Percentiles rank a stretch among this genome's conserved stretches.
phyloP scores from a whole-genome alignment of 2,797 vertebrate species.

The Pogoniulus pusillus region DNA sequence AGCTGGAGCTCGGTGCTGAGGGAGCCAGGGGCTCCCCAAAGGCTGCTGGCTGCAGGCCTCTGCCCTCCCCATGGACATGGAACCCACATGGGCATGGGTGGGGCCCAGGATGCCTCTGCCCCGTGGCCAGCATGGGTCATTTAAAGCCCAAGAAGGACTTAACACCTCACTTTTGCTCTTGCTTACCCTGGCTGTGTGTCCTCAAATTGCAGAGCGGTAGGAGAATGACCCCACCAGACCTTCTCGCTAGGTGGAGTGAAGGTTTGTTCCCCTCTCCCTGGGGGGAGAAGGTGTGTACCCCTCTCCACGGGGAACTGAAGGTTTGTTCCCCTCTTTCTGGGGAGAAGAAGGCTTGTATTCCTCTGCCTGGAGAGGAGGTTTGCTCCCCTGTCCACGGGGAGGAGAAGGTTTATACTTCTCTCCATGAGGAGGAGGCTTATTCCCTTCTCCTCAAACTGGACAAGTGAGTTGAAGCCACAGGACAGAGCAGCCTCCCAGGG shows the following conservation, averaged over 20 bases:
- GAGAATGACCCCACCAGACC: background rate
- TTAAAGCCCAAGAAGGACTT: background rate
- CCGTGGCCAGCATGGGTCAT: background rate
- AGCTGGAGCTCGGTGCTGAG: background rate
- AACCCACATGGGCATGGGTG: accelerated
- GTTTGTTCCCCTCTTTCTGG: no score
- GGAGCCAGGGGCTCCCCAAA: accelerated
- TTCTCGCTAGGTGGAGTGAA: background rate
- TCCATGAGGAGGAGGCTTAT: no score
- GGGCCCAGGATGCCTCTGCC: background rate
- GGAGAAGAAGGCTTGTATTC: no score
- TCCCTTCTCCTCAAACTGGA: no score
- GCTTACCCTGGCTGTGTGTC: background rate
- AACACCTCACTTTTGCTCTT: accelerated
- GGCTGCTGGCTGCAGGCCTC: background rate
- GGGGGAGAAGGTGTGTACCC: no score
- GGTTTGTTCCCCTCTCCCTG: background rate
- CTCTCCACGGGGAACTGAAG: no score
- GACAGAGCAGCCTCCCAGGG: no score
- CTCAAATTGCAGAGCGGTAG: accelerated
- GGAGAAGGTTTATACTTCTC: no score
- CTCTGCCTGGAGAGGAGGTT: no score
- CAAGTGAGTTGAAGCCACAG: no score
- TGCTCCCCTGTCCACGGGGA: no score
- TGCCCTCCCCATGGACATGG: accelerated